Evolutionary conservation across 2,113 vertebrate genomes (phyloP).

Genomic region (Syngnathus scovelli): DNA sequence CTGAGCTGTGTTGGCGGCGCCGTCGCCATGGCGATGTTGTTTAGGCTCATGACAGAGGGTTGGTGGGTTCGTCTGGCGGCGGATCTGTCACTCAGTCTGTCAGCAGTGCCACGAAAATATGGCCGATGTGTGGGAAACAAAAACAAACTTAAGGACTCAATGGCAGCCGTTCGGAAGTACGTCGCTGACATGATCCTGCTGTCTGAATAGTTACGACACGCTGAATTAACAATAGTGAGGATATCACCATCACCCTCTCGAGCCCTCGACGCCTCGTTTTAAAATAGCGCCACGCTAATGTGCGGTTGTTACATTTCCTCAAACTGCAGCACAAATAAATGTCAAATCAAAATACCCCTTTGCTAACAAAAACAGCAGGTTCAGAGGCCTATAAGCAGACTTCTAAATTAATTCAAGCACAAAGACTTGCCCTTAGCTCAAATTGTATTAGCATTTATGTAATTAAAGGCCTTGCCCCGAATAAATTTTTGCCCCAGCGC

Average conservation of each 20-base stretch:
- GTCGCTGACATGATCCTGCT: conserved; percentile 8
- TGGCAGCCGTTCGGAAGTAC: conserved; percentile 1
- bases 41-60: conserved; percentile 42
- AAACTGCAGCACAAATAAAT: neutral
- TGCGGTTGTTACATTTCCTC: too few species aligned
- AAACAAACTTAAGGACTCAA: conserved; percentile 35
- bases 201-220: conserved; percentile 54
- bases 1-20: conserved; percentile 7
- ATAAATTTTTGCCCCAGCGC: neutral
- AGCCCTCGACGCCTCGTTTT: conserved; percentile 16
- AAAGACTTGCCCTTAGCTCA: neutral
- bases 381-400: neutral
- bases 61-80: conserved; percentile 37
- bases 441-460: neutral
- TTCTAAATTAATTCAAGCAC: neutral
- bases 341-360: neutral
- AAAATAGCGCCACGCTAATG: neutral
- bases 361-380: neutral
- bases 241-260: conserved; percentile 21
- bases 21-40: conserved; percentile 54
- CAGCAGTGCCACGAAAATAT: conserved; percentile 48
- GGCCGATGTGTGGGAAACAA: conserved; percentile 46
- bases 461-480: neutral
- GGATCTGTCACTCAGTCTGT: conserved; percentile 52
- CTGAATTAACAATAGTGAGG: conserved; percentile 54